Base-by-base conservation (phyloP, 2,888 invertebrate genomes). In the Stenodera caucasica region DNA sequence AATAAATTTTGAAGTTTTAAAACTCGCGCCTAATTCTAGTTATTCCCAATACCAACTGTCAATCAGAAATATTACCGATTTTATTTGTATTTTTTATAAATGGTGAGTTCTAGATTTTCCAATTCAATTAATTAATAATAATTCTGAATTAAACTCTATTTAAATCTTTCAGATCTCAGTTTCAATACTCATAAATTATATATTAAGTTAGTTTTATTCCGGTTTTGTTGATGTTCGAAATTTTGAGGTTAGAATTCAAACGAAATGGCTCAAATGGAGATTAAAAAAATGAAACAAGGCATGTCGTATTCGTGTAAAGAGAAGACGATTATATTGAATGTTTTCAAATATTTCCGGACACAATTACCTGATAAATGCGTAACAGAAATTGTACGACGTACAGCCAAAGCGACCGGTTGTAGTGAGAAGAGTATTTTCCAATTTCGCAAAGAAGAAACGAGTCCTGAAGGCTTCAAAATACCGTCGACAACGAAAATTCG, bases 251-350 rank as follows among this genome's bases (percentile, higher is more conserved):
- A 45, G 5, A 40, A 37, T 15, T 5, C 2, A 8, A 0, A 21
- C 15, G 15, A 18, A 11, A 63, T 63, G 63, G 63, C 63, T n/a
- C 53, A 63, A 26, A 23, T 62, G 23, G 77, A 78, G 70, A 70
- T 79, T 30, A 78, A 78, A 60, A 80, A 80, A 72, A 80, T 80
- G 79, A 79, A 78, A 68, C 79, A 80, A 63, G 80, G 80, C 33
- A 80, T 80, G 80, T 77, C 79, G 6, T 80, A 80, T 65, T 74
- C 79, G 2, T 73, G 76, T 58, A 80, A 80, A 69, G 80, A 80
- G 64, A 80, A 80, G 67, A 80, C 77, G 32, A 80, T 80, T 32
- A 80, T 80, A 56, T 68, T 80, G 37, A 80, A 80, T 61, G 80
- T 80, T 4, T 80, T 80, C 58, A 80, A 80, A 70, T 80, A 80